Conservation (phyloP, 2,797 vertebrate genomes). For the Potorous gilbertii region DNA sequence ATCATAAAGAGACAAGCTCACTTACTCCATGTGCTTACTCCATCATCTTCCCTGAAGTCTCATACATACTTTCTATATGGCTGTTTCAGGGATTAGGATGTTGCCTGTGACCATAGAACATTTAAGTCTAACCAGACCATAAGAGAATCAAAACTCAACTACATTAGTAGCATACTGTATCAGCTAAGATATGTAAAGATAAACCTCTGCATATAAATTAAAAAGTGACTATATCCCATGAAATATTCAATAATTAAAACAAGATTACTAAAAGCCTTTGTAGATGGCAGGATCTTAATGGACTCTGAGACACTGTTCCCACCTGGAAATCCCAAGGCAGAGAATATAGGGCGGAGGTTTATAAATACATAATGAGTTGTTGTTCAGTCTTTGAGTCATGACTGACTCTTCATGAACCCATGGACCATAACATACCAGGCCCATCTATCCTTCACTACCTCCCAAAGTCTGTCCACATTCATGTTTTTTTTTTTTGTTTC, state of each 20-base stretch:
- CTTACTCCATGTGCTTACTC: too few relatives aligned
- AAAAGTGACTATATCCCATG: background rate
- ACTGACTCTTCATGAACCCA: background rate
- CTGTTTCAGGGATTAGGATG: background rate
- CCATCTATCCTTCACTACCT: background rate
- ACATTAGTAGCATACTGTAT: background rate
- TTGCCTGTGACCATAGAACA: background rate
- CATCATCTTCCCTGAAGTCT: too few relatives aligned
- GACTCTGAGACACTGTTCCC: too few relatives aligned
- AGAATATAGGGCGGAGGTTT: too few relatives aligned
- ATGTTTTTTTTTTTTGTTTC: too few relatives aligned
- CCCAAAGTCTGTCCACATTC: background rate
- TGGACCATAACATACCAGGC: background rate
- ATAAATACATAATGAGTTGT: too few relatives aligned
- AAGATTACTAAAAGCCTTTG: background rate
- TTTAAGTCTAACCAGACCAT: constrained; percentile 5
- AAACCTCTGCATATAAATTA: background rate
- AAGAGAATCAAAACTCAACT: constrained; percentile 12
- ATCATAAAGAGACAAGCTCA: too few relatives aligned
- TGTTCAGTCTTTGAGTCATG: too few relatives aligned
- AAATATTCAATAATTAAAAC: background rate
- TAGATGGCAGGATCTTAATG: background rate
- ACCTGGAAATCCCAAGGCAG: too few relatives aligned
- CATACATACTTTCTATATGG: too few relatives aligned
- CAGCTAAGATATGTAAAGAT: constrained; percentile 12